phyloP scores from a whole-genome alignment of 2,113 vertebrate genomes.

The Hydrolagus affinis region DNA sequence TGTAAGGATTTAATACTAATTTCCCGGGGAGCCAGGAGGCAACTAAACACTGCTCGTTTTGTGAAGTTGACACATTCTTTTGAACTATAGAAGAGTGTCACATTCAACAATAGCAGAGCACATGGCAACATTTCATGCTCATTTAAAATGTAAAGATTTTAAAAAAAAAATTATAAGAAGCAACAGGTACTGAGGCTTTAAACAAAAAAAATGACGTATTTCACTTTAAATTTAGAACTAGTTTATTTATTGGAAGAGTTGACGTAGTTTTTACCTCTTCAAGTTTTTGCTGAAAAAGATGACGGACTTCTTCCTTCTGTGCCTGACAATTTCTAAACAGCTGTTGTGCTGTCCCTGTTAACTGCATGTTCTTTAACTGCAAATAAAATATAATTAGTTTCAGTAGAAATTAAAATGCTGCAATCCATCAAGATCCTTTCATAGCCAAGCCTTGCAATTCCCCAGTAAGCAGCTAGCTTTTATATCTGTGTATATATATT shows the following conservation, averaged over 20 bases:
- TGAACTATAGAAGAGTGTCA: accelerated
- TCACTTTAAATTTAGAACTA: too few species aligned
- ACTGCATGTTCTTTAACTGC: conserved; percentile 79
- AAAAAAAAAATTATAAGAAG: neutral
- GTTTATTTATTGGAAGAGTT: neutral
- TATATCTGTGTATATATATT: too few species aligned
- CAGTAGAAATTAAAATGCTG: neutral
- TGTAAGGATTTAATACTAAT: too few species aligned
- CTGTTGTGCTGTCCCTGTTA: conserved; percentile 80
- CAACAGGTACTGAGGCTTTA: neutral
- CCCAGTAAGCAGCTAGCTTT: neutral
- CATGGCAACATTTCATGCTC: neutral
- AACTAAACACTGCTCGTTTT: too few species aligned
- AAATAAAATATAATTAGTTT: neutral
- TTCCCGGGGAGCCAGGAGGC: too few species aligned
- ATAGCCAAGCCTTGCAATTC: neutral
- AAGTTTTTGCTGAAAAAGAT: conserved; percentile 88
- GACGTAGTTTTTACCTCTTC: conserved; percentile 71
- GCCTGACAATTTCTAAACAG: conserved; percentile 78
- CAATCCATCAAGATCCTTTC: neutral
- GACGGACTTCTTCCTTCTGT: conserved; percentile 85
- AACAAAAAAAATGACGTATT: neutral
- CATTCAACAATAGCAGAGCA: neutral
- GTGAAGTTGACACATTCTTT: too few species aligned
- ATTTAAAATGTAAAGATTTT: neutral